Evolutionary conservation across 2,888 invertebrate genomes (phyloP), one percentile per base, ranked within the genome.

Genomic region (Panzeria rudis): DNA sequence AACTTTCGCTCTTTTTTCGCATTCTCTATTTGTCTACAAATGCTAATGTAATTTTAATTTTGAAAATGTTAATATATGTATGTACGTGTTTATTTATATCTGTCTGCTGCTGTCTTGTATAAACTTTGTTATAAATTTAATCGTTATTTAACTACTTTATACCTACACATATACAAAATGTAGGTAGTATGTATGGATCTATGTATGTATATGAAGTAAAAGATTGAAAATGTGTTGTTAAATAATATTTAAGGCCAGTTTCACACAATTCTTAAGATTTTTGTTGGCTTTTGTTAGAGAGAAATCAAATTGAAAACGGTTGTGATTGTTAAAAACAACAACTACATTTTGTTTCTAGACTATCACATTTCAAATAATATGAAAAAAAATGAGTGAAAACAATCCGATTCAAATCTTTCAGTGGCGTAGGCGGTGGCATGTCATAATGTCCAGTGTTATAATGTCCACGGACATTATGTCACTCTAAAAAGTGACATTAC

Each of bases 41-140:
- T 41, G 68, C 69, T 69, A 75, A 75, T 68, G 64, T 52, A 41
- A 69, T 35, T 72, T 64, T 50, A 64, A 20, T 64, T 56, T 20
- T 17, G 29, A 32, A 73, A 68, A 38, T 54, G 17, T 64, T 56
- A 66, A 50, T 59, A 20, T 66, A 23, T 20, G 38, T 78, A 50
- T 59, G 23, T 66, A 23, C 32, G 38, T 78, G 44, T 71, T 38
- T n/a, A 6, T 69, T 3, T 59, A 1, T 81, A 44, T 79, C 44
- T 76, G 62, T 71, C 47, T 71, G 29, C 69, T 71, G 38, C 69
- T 76, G 76, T 84, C 41, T 59, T 56, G 47, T 77, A 71, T 50
- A 66, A 76, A 76, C 62, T 62, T 38, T 54, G 15, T 73, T 47
- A 59, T 35, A 69, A 38, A 47, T 69, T 38, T 64, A 11, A 29